Conservation (phyloP, 92 coral and sea anemone species). For the Parazoanthus atlanticus region DNA sequence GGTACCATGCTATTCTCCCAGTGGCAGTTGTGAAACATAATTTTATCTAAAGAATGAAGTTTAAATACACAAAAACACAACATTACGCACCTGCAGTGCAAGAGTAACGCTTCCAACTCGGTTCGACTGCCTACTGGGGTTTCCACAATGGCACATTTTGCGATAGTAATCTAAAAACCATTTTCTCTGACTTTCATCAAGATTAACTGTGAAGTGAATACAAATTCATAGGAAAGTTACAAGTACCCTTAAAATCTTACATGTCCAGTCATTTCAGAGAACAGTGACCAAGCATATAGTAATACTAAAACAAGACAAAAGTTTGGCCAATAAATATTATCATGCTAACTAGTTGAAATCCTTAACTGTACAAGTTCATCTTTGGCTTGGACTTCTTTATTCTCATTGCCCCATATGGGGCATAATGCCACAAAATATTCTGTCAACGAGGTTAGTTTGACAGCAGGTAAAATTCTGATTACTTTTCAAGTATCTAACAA, state of each 20-base stretch:
- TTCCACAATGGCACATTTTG: constrained; percentile 83
- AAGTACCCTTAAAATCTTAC: too few species aligned
- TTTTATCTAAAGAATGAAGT: not conserved
- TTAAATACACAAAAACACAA: not conserved
- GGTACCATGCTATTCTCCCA: too few species aligned
- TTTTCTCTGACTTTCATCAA: constrained; percentile 84
- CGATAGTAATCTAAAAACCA: constrained; percentile 96
- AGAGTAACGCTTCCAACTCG: constrained; percentile 89
- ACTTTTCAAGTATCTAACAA: too few species aligned
- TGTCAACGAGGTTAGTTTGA: too few species aligned
- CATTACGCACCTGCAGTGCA: constrained; percentile 78
- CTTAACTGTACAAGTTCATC: too few species aligned
- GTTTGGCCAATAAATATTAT: too few species aligned
- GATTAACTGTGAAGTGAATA: constrained; percentile 70
- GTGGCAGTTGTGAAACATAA: not conserved
- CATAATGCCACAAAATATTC: too few species aligned
- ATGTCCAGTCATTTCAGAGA: not conserved
- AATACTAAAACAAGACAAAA: too few species aligned
- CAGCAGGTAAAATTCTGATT: too few species aligned
- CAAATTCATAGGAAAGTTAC: not conserved
- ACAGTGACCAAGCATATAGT: not conserved
- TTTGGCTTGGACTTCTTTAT: too few species aligned
- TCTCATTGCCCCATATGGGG: too few species aligned
- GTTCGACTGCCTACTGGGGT: constrained; percentile 74
- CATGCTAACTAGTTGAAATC: too few species aligned